Evolutionary conservation across 2,888 invertebrate genomes (phyloP).

Genomic region (Drosophila acutilabella): DNA sequence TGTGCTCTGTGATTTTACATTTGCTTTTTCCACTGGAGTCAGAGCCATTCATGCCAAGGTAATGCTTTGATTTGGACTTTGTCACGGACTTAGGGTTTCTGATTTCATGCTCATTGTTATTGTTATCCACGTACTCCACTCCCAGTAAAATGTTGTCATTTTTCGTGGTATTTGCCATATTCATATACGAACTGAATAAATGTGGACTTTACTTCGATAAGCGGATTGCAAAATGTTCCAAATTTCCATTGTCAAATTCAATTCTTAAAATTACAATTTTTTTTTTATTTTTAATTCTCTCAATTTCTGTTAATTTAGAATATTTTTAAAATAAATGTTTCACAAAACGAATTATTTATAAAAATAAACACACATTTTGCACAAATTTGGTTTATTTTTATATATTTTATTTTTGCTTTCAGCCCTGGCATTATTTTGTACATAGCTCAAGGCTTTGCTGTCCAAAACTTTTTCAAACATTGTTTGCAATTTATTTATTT

Average conservation of each 20-base stretch:
- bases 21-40: constrained; percentile 14
- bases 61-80: constrained; percentile 44
- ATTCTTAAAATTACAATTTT: neutral
- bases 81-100: constrained; percentile 18
- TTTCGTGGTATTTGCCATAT: neutral
- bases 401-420: neutral
- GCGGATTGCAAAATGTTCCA: constrained; percentile 1
- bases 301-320: neutral
- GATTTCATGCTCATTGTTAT: constrained; percentile 28
- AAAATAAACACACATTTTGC: constrained; percentile 20
- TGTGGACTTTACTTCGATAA: constrained; percentile 1
- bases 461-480: constrained; percentile 11
- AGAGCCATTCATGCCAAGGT: constrained; percentile 25
- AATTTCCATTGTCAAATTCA: neutral
- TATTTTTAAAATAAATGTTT: constrained; percentile 6
- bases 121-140: constrained; percentile 6
- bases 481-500: constrained; percentile 17
- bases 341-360: constrained; percentile 15
- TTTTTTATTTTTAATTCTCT: neutral
- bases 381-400: constrained; percentile 3
- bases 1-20: constrained; percentile 53
- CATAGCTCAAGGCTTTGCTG: constrained; percentile 19
- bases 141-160: too few species aligned
- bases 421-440: constrained; percentile 12
- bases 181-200: constrained; percentile 7